phyloP scores from a whole-genome alignment of 2,113 vertebrate species.

The Oryzias woworae region DNA sequence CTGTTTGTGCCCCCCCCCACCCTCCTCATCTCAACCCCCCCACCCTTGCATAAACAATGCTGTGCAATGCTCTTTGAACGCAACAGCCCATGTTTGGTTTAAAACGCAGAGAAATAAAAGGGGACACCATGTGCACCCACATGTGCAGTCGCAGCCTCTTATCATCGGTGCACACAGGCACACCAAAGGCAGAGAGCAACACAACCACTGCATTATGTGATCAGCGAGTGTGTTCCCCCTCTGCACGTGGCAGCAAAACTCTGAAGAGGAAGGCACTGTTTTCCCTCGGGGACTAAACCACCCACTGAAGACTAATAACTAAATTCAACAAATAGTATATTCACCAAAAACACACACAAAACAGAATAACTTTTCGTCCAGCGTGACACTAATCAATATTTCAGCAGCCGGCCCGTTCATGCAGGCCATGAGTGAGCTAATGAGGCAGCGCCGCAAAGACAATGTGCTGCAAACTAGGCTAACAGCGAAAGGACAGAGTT shows the following conservation, averaged over 20 bases:
- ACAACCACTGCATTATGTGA: conserved; percentile 29
- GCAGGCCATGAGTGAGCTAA: conserved; percentile 59
- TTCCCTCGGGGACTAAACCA: conserved; percentile 53
- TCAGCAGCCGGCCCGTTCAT: conserved; percentile 61
- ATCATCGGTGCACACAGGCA: conserved; percentile 9
- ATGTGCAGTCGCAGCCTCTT: conserved; percentile 5
- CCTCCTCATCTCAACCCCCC: no score
- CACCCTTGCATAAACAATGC: conserved; percentile 48
- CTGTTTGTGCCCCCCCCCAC: conserved; percentile 51
- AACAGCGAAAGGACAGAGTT: conserved; percentile 51
- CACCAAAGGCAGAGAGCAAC: conserved; percentile 17
- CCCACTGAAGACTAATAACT: conserved; percentile 43
- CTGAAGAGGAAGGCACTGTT: conserved; percentile 53
- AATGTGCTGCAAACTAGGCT: conserved; percentile 49
- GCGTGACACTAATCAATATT: conserved; percentile 69
- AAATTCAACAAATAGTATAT: conserved; percentile 46
- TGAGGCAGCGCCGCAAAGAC: conserved; percentile 61
- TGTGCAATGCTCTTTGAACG: conserved; percentile 71
- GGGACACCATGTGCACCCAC: conserved; percentile 29
- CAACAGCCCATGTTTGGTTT: conserved; percentile 32
- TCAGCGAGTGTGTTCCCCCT: conserved; percentile 41
- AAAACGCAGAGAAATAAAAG: conserved; percentile 51
- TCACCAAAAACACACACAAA: conserved; percentile 23
- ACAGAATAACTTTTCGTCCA: conserved; percentile 21
- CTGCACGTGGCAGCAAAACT: conserved; percentile 46